Evolutionary conservation across 2,888 invertebrate genomes (phyloP).

Genomic region (Harpalus rufipes): DNA sequence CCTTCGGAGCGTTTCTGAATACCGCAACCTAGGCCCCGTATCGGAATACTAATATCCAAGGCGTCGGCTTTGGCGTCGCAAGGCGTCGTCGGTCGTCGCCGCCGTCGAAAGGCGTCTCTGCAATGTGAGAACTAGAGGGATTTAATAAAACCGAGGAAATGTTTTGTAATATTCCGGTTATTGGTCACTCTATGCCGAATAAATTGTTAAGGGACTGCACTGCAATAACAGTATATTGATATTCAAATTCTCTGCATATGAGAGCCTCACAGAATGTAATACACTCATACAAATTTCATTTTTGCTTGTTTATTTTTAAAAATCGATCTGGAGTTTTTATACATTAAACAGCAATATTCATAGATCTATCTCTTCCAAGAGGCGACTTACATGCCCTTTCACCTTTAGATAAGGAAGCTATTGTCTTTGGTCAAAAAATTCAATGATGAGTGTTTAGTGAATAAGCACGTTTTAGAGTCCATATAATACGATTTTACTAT

Average conservation of each 20-base stretch:
- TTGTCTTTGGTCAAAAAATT: no score
- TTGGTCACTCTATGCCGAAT: slow-evolving; percentile 43
- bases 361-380: no score
- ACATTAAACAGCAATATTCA: no score
- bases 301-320: not conserved
- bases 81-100: not conserved
- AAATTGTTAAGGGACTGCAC: slow-evolving; percentile 25
- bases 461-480: no score
- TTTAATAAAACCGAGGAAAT: slow-evolving; percentile 62
- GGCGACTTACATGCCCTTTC: no score
- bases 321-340: no score
- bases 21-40: slow-evolving; percentile 31
- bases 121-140: slow-evolving; percentile 40
- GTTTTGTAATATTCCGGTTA: slow-evolving; percentile 62
- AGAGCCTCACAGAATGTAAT: not conserved
- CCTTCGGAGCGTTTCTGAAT: slow-evolving; percentile 35
- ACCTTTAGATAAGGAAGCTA: no score
- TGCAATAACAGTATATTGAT: slow-evolving; percentile 35
- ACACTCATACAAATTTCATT: not conserved
- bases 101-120: slow-evolving; percentile 2
- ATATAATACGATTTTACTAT: no score
- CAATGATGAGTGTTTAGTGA: no score
- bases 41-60: slow-evolving; percentile 46
- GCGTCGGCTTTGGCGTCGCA: not conserved
- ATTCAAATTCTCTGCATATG: slow-evolving; percentile 31